Percentiles rank a stretch among this genome's conserved stretches.
Evolutionary conservation across 2,797 vertebrate species (phyloP).

Genomic region (Enteromius anoplus): DNA sequence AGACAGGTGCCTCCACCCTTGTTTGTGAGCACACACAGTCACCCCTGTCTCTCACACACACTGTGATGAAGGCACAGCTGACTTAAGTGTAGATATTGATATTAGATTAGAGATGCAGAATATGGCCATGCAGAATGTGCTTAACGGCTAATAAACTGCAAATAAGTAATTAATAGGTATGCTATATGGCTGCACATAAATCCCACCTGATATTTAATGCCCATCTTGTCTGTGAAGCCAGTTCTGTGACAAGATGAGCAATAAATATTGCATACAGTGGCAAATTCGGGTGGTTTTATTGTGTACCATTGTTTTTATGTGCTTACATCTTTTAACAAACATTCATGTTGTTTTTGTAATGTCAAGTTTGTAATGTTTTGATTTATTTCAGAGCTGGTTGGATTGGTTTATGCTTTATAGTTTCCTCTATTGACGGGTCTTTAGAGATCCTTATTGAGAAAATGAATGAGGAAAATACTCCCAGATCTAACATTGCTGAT

Average conservation of each 20-base stretch:
- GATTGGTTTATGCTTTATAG: not conserved
- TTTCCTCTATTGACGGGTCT: not conserved
- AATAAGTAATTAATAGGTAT: not conserved
- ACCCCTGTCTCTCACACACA: not conserved
- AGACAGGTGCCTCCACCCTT: conserved; percentile 47
- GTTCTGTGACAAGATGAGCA: too few relatives aligned
- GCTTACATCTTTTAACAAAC: not conserved
- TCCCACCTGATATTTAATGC: too few relatives aligned
- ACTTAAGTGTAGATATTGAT: conserved; percentile 2
- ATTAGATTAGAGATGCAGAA: not conserved
- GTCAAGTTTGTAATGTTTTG: not conserved
- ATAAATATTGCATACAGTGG: too few relatives aligned
- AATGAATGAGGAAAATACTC: not conserved
- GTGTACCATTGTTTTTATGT: not conserved
- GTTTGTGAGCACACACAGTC: conserved; percentile 24
- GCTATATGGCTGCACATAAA: too few relatives aligned
- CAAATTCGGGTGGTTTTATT: not conserved
- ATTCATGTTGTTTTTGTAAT: not conserved
- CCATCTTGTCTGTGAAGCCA: too few relatives aligned
- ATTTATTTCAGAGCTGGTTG: not conserved
- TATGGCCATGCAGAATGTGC: not conserved
- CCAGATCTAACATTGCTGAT: not conserved
- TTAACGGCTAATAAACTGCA: not conserved
- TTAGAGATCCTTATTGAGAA: not conserved
- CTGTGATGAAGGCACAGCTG: conserved; percentile 54